These are phyloP conservation scores for Heliopora coerulea DNA, from an alignment of 92 coral and sea anemone genomes.

Conservation along the genomic window DNA sequence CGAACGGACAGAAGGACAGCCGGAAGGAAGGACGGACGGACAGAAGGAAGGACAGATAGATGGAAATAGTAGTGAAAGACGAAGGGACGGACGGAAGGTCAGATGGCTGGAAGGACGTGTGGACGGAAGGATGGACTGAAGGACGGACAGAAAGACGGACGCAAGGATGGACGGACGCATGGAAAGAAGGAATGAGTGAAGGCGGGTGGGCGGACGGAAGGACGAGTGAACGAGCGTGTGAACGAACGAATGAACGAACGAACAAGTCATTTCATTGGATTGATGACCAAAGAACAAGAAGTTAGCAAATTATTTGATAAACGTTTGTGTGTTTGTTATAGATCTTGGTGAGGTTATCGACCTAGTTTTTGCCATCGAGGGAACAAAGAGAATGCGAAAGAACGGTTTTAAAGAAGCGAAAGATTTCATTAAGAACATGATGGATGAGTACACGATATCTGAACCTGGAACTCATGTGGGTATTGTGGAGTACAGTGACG, in stretches of 20 bases:
- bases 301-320: not conserved
- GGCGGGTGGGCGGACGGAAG: constrained; percentile 38
- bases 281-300: not conserved
- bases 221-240: constrained; percentile 53
- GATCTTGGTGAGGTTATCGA: constrained; percentile 43
- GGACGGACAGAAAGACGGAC: too few relatives aligned
- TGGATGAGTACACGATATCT: constrained; percentile 58
- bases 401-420: constrained; percentile 59
- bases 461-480: constrained; percentile 78
- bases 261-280: too few relatives aligned
- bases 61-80: too few relatives aligned
- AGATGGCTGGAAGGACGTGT: too few relatives aligned
- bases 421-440: constrained; percentile 60
- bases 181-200: constrained; percentile 11
- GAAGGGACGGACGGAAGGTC: too few relatives aligned
- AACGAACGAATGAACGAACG: not conserved
- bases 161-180: too few relatives aligned
- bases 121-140: constrained; percentile 32
- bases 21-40: too few relatives aligned
- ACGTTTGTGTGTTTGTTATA: not conserved
- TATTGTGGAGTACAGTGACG: constrained; percentile 62
- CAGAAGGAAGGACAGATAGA: too few relatives aligned
- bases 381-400: constrained; percentile 65
- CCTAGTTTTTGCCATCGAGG: constrained; percentile 75
- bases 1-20: too few relatives aligned